Evolutionary conservation across 1,140 invertebrate species (phyloP).

Genomic region (Drosophila arawakana): DNA sequence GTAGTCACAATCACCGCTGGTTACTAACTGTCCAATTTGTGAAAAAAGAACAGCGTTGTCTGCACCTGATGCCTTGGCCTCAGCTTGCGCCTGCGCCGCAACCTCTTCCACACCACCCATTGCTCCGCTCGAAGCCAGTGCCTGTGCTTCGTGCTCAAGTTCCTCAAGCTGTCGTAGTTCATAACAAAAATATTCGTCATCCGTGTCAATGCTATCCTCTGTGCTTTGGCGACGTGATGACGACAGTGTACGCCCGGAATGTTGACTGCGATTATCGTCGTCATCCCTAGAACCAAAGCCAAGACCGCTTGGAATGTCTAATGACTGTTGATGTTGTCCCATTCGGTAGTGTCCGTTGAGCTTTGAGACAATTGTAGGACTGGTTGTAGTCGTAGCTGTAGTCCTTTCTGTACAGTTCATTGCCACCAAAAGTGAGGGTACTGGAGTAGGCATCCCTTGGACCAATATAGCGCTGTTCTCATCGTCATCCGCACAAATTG

Average conservation of each 20-base stretch:
- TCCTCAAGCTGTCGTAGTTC: conserved; percentile 94
- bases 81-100: neutral
- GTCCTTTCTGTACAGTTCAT: neutral
- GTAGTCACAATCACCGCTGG: conserved; percentile 21
- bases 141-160: conserved; percentile 88
- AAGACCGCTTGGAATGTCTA: conserved; percentile 89
- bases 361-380: conserved; percentile 4
- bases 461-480: neutral
- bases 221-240: conserved; percentile 95
- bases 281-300: conserved; percentile 86
- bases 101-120: neutral
- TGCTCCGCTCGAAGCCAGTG: conserved; percentile 86
- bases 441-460: neutral
- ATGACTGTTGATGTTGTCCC: conserved; percentile 87
- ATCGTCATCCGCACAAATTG: conserved; percentile 31
- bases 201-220: conserved; percentile 96
- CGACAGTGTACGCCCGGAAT: conserved; percentile 93
- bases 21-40: conserved; percentile 70
- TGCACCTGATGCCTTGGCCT: neutral
- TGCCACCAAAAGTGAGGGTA: conserved; percentile 2
- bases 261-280: conserved; percentile 93
- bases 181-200: conserved; percentile 97
- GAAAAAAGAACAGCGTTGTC: conserved; percentile 83
- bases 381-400: neutral
- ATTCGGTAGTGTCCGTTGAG: neutral